phyloP scores from a whole-genome alignment of 2,888 invertebrate genomes.

The Tachystola acroxantha region DNA sequence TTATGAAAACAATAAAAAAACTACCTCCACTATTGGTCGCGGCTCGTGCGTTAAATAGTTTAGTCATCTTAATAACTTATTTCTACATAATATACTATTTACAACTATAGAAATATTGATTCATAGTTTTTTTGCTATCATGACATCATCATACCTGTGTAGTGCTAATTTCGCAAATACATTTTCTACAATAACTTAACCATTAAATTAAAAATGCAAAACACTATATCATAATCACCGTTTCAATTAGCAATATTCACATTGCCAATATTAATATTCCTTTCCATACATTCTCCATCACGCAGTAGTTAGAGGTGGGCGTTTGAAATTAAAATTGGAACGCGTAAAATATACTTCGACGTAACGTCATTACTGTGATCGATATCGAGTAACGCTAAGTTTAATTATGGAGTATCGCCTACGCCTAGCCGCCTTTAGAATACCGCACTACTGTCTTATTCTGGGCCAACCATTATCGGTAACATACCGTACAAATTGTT shows the following conservation, averaged over 20 bases:
- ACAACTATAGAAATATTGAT: too few species aligned
- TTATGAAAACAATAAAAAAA: too few species aligned
- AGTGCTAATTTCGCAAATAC: too few species aligned
- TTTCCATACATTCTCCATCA: background rate
- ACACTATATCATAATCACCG: background rate
- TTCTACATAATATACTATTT: too few species aligned
- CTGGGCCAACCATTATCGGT: background rate
- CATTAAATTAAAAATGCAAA: background rate
- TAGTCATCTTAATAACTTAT: too few species aligned
- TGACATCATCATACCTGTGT: too few species aligned
- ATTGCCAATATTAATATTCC: background rate
- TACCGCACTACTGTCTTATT: background rate
- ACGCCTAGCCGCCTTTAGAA: constrained; percentile 11
- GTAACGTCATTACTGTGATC: constrained; percentile 29
- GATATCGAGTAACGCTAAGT: constrained; percentile 31
- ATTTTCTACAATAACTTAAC: too few species aligned
- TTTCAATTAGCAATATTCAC: background rate
- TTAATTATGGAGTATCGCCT: constrained; percentile 12
- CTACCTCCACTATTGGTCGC: too few species aligned
- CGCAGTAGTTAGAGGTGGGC: constrained; percentile 8
- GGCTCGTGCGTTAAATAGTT: too few species aligned
- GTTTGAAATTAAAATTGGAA: constrained; percentile 12
- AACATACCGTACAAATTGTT: too few species aligned
- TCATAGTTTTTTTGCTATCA: too few species aligned
- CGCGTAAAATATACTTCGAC: constrained; percentile 11